phyloP scores from a whole-genome alignment of 2,888 invertebrate species.

The Caradrina kadenii region DNA sequence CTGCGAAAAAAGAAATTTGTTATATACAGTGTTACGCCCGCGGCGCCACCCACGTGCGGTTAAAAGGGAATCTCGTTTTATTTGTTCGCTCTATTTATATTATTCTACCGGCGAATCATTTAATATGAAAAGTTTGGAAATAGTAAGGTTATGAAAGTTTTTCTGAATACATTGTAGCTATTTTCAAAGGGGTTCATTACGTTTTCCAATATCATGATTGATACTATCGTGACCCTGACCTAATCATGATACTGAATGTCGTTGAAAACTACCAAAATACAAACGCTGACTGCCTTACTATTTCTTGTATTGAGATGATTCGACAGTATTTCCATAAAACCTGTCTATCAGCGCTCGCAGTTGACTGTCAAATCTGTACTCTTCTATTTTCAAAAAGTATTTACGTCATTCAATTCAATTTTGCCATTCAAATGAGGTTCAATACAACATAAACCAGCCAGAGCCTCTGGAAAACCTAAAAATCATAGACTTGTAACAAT shows the following conservation, averaged over 20 bases:
- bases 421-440: too few relatives aligned
- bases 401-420: too few relatives aligned
- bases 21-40: constrained; percentile 59
- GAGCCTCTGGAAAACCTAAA: neutral
- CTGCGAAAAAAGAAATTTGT: constrained; percentile 84
- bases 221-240: too few relatives aligned
- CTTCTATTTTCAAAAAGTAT: too few relatives aligned
- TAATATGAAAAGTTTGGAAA: constrained; percentile 4
- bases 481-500: too few relatives aligned
- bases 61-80: constrained; percentile 33
- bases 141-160: too few relatives aligned
- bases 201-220: too few relatives aligned
- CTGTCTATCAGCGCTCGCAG: too few relatives aligned
- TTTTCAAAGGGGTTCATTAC: neutral
- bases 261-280: neutral
- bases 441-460: neutral
- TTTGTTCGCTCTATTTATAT: constrained; percentile 29
- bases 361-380: neutral
- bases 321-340: too few relatives aligned
- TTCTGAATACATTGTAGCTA: neutral
- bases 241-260: too few relatives aligned
- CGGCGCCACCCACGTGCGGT: constrained; percentile 45
- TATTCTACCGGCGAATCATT: constrained; percentile 7
- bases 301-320: neutral
- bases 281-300: neutral